A percentile compares a stretch with the other conserved stretches of the same genome.
phyloP scores from a whole-genome alignment of 2,113 vertebrate genomes.

The Arizona elegans region DNA sequence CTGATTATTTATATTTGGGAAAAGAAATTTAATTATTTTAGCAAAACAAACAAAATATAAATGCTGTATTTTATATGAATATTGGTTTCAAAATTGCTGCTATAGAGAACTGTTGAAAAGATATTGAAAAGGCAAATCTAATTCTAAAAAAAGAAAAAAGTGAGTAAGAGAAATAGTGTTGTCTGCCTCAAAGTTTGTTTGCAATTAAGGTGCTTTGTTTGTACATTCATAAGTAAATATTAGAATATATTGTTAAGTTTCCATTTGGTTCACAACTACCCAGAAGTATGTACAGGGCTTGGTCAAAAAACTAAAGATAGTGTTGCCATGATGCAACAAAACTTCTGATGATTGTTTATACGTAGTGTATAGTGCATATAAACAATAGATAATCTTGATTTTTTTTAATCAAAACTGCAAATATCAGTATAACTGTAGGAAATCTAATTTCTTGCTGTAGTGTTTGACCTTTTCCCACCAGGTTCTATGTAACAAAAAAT shows the following conservation, averaged over 20 bases:
- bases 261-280: background rate
- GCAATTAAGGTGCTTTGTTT: background rate
- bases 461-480: background rate
- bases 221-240: background rate
- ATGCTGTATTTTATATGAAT: background rate
- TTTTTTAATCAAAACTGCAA: background rate
- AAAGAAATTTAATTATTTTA: background rate
- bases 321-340: background rate
- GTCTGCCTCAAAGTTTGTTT: background rate
- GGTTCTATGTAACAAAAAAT: background rate
- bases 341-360: background rate
- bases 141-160: background rate
- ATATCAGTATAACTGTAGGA: background rate
- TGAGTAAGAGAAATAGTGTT: background rate
- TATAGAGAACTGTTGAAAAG: background rate
- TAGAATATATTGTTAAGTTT: background rate
- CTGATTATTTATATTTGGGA: background rate
- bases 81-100: background rate
- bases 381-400: background rate
- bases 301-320: background rate
- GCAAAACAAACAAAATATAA: background rate
- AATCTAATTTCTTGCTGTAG: background rate
- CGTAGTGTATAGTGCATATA: background rate
- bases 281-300: background rate
- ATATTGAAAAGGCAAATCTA: background rate